Evolutionary conservation across 2,888 invertebrate genomes (phyloP).

Genomic region (Spodoptera exigua): DNA sequence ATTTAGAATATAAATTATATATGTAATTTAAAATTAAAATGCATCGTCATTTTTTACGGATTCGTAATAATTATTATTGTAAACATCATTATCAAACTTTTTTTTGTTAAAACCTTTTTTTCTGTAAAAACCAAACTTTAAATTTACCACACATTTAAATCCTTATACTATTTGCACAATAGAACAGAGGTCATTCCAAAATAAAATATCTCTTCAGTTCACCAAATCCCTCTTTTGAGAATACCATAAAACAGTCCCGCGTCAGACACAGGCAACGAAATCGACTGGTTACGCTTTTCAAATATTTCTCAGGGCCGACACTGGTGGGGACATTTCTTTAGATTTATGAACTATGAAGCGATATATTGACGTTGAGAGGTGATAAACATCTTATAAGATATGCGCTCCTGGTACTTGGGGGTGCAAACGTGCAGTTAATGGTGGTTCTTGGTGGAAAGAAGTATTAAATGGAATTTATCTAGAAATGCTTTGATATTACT

Average conservation of each 20-base stretch:
- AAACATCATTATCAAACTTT: too few species aligned
- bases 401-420: conserved; percentile 31
- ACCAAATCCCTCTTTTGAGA: conserved; percentile 74
- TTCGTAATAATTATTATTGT: too few species aligned
- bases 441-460: too few species aligned
- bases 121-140: too few species aligned
- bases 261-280: conserved; percentile 77
- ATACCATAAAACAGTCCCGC: conserved; percentile 84
- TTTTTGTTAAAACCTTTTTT: too few species aligned
- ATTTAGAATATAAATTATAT: too few species aligned
- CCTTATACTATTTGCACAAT: conserved; percentile 46
- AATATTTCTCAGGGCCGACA: conserved; percentile 71
- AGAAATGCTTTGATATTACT: too few species aligned
- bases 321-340: conserved; percentile 49
- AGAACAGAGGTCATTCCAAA: conserved; percentile 59
- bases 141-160: too few species aligned
- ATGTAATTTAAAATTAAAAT: too few species aligned
- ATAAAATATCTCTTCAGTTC: conserved; percentile 83
- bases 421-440: conserved; percentile 7
- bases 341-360: conserved; percentile 64
- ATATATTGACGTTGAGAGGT: conserved; percentile 52
- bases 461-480: too few species aligned
- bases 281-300: conserved; percentile 79
- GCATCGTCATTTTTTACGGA: too few species aligned
- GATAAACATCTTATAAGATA: conserved; percentile 44